Conservation (phyloP, 2,797 vertebrate species). For the Sibirionetta formosa region DNA sequence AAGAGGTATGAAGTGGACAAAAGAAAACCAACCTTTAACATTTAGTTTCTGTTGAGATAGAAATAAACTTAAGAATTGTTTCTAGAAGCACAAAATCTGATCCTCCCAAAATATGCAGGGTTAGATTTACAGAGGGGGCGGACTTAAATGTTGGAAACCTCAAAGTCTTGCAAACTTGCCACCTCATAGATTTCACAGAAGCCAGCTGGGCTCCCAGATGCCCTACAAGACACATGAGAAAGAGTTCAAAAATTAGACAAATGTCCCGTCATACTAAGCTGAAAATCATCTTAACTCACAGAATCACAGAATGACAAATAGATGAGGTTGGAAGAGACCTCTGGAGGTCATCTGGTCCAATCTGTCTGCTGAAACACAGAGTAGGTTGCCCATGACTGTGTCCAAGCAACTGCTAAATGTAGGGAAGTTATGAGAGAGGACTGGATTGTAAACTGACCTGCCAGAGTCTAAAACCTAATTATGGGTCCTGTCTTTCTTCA, state of each 20-base stretch:
- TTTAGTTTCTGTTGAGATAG: slow-evolving; percentile 15
- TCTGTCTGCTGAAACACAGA: neutral
- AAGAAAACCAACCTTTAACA: slow-evolving; percentile 31
- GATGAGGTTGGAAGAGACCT: neutral
- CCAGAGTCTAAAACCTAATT: neutral
- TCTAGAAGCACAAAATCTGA: neutral
- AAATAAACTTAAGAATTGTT: neutral
- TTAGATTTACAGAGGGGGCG: neutral
- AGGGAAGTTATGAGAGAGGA: neutral
- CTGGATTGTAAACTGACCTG: neutral
- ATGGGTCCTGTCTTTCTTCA: fast-evolving
- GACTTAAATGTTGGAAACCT: neutral
- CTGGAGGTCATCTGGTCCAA: neutral
- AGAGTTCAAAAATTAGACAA: neutral
- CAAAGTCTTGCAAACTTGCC: neutral
- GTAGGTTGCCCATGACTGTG: neutral
- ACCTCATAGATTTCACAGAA: neutral
- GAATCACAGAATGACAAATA: neutral
- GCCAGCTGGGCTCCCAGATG: neutral
- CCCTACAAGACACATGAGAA: neutral
- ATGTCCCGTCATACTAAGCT: neutral
- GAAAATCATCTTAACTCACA: neutral
- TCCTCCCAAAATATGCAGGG: neutral
- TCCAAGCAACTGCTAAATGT: neutral
- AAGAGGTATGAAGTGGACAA: slow-evolving; percentile 7